Conservation (phyloP, 2,797 vertebrate species). For the Pagetopsis macropterus region DNA sequence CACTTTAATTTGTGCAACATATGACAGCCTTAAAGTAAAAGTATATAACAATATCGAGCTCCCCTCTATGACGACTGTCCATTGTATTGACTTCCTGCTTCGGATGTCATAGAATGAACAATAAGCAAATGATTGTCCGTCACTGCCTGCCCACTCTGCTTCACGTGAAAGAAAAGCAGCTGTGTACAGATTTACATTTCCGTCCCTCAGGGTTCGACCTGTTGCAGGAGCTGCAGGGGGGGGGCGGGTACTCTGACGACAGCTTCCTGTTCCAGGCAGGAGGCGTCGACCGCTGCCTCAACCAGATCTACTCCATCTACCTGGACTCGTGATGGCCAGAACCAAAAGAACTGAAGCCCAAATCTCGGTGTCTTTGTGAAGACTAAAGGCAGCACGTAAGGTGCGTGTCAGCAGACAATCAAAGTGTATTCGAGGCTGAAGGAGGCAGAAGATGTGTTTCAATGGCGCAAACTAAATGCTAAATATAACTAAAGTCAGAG, state of each 20-base stretch:
- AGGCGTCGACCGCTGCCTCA: slow-evolving; percentile 76
- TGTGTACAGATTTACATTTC: neutral
- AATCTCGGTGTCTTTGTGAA: neutral
- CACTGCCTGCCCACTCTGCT: neutral
- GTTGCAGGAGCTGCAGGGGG: slow-evolving; percentile 75
- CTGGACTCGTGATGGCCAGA: slow-evolving; percentile 71
- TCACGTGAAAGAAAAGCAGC: neutral
- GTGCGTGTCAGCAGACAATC: slow-evolving; percentile 23
- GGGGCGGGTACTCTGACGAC: slow-evolving; percentile 71
- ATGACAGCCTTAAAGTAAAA: no score
- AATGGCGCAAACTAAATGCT: slow-evolving; percentile 5
- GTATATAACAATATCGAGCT: no score
- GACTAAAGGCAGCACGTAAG: slow-evolving; percentile 9
- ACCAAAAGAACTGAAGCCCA: neutral
- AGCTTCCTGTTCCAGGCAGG: slow-evolving; percentile 78
- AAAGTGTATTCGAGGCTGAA: slow-evolving; percentile 15
- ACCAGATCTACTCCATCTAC: slow-evolving; percentile 78
- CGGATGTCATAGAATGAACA: no score
- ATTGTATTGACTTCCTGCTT: no score
- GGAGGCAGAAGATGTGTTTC: slow-evolving; percentile 11
- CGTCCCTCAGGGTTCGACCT: slow-evolving; percentile 69
- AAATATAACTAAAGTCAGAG: slow-evolving; percentile 8
- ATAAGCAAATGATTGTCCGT: no score
- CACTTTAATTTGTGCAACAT: no score
- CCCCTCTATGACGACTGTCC: no score